Evolutionary conservation across 1,140 invertebrate species (phyloP).

Genomic region (Harpegnathos saltator): DNA sequence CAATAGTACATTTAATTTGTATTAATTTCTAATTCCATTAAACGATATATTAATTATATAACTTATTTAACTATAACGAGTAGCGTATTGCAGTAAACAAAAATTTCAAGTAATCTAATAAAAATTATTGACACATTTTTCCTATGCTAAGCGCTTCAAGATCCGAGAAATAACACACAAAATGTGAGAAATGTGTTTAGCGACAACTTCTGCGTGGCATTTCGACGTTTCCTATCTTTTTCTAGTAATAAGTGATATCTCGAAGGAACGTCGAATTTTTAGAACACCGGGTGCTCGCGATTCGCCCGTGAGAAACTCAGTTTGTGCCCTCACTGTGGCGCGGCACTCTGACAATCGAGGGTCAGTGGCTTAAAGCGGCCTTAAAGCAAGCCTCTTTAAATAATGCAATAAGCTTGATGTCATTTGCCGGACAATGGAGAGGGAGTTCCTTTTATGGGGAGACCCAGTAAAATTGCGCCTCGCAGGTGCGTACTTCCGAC

Average conservation of each 20-base stretch:
- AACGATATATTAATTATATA: too few species aligned
- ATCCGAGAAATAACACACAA: too few species aligned
- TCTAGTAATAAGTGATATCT: background rate
- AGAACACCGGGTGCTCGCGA: background rate
- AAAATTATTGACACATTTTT: too few species aligned
- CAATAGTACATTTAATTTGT: too few species aligned
- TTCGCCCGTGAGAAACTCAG: slow-evolving; percentile 34
- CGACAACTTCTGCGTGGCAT: background rate
- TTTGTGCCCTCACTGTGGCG: background rate
- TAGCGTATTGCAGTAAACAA: too few species aligned
- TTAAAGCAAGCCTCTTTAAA: slow-evolving; percentile 84
- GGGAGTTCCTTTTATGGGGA: slow-evolving; percentile 76
- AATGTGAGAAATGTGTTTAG: background rate
- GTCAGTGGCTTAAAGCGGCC: slow-evolving; percentile 74
- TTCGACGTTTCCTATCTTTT: background rate
- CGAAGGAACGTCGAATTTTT: slow-evolving; percentile 13
- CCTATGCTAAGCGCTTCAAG: too few species aligned
- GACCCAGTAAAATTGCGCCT: slow-evolving; percentile 76
- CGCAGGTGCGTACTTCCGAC: slow-evolving; percentile 63
- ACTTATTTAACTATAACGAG: too few species aligned
- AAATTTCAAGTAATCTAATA: too few species aligned
- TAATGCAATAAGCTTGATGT: slow-evolving; percentile 85
- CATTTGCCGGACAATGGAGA: slow-evolving; percentile 83
- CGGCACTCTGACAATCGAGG: slow-evolving; percentile 63
- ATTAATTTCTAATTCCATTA: too few species aligned